Evolutionary conservation across 2,888 invertebrate genomes (phyloP), one percentile per base, ranked within the genome.

Genomic region (Cylloceria caligata): DNA sequence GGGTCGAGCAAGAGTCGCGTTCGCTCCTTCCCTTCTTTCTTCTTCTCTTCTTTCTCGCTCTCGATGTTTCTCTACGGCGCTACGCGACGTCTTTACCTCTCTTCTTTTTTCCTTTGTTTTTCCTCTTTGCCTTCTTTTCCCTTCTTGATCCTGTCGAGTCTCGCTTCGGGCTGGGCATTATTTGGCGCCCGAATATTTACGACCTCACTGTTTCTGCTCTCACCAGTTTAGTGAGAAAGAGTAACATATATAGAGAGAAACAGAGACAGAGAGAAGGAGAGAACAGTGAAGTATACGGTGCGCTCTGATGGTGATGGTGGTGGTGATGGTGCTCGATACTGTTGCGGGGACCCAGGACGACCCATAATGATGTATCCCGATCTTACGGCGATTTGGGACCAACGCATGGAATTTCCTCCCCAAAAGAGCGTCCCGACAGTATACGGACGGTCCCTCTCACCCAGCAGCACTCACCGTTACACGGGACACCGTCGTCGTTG

Each of bases 161-260:
- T 86, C 86, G 85, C 87, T 88, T 88, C 88, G 88, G 87, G 87
- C 87, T 88, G 78, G 88, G 88, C 89, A 90, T 91, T 92, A 92
- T 92, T 92, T 90, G 90, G 89, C 88, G 88, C 87, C 88, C 90
- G 90, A 90, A 92, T 92, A 92, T 92, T 92, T 92, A 92, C 91
- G 92, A 91, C 90, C 89, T 87, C 87, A 86, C 87, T 87, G 86
- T 84, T 84, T 85, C 85, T 83, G 82, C 82, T 79, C 79, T 80
- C 82, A 84, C 83, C 7, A 34, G 34, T 42, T 68, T 71, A 62
- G 62, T 45, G 57, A 65, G 73, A 78, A 65, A 62, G 47, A 57
- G 67, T 36, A 39, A 42, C 9, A 19, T 30, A 52, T 60, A 52
- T 80, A 47, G 36, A 16, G 36, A 30, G 30, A 65, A 57, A 60